Conservation (phyloP, 2,888 invertebrate genomes). For the Leptura quadrifasciata region DNA sequence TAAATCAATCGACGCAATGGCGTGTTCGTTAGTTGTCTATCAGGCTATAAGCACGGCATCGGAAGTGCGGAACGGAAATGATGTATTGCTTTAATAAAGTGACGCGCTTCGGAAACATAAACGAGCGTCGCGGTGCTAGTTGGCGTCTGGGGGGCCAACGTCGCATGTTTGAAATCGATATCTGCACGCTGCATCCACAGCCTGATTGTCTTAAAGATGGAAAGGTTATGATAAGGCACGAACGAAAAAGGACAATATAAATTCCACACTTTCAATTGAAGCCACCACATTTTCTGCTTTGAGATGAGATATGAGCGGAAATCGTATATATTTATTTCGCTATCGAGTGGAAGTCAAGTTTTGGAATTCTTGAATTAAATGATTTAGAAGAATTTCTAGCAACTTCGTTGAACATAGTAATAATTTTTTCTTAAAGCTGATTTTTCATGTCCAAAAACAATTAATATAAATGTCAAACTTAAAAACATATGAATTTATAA, state of each 20-base stretch:
- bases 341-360: background rate
- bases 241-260: background rate
- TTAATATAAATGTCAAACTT: too few species aligned
- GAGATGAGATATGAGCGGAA: background rate
- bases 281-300: background rate
- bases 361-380: background rate
- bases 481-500: too few species aligned
- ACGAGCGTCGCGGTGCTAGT: conserved; percentile 48
- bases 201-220: conserved; percentile 26
- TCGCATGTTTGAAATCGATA: conserved; percentile 28
- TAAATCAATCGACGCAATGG: conserved; percentile 30
- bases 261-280: conserved; percentile 8
- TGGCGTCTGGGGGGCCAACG: conserved; percentile 37
- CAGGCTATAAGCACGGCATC: conserved; percentile 52
- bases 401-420: too few species aligned
- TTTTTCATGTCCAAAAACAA: too few species aligned
- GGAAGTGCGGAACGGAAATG: conserved; percentile 62
- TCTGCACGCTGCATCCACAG: conserved; percentile 25
- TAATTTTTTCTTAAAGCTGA: too few species aligned
- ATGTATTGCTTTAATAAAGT: conserved; percentile 67
- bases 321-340: background rate
- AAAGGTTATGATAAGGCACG: background rate
- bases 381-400: background rate
- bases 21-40: conserved; percentile 54
- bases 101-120: conserved; percentile 45